Evolutionary conservation across 1,140 invertebrate species (phyloP).

Genomic region (Diploscapter pachys): DNA sequence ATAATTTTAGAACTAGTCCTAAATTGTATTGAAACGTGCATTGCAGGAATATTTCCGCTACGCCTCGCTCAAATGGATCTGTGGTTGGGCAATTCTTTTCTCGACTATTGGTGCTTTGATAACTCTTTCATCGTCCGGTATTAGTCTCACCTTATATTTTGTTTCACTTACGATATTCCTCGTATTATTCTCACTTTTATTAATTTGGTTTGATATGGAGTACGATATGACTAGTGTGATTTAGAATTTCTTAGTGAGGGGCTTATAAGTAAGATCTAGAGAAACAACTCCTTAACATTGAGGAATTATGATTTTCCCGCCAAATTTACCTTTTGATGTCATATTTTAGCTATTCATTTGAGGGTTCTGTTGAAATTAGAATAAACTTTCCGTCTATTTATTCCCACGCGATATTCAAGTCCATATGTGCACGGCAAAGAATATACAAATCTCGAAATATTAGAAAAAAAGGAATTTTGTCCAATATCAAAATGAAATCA

Average conservation of each 20-base stretch:
- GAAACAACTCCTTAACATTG: too few species aligned
- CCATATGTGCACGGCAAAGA: too few species aligned
- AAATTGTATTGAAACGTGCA: neutral
- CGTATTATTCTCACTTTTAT: slow-evolving; percentile 45
- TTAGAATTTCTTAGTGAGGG: slow-evolving; percentile 1
- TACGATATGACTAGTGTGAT: slow-evolving; percentile 53
- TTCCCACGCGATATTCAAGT: too few species aligned
- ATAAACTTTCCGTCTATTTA: too few species aligned
- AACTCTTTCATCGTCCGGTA: slow-evolving; percentile 20
- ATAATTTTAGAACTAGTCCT: neutral
- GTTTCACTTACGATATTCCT: slow-evolving; percentile 44
- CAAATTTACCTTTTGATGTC: too few species aligned
- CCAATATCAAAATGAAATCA: too few species aligned
- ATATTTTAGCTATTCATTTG: too few species aligned
- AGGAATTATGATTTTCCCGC: too few species aligned
- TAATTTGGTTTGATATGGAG: slow-evolving; percentile 54
- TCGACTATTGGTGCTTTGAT: slow-evolving; percentile 44
- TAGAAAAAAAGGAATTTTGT: too few species aligned
- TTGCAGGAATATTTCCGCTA: slow-evolving; percentile 56
- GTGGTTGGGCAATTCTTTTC: slow-evolving; percentile 36
- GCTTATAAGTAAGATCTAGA: too few species aligned
- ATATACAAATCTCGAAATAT: too few species aligned
- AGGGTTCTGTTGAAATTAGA: too few species aligned
- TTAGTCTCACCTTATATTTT: slow-evolving; percentile 44
- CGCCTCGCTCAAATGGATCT: slow-evolving; percentile 48